These are phyloP conservation scores for Nemotelus pantherinus DNA, from an alignment of 2,888 invertebrate genomes.

Conservation along the genomic window DNA sequence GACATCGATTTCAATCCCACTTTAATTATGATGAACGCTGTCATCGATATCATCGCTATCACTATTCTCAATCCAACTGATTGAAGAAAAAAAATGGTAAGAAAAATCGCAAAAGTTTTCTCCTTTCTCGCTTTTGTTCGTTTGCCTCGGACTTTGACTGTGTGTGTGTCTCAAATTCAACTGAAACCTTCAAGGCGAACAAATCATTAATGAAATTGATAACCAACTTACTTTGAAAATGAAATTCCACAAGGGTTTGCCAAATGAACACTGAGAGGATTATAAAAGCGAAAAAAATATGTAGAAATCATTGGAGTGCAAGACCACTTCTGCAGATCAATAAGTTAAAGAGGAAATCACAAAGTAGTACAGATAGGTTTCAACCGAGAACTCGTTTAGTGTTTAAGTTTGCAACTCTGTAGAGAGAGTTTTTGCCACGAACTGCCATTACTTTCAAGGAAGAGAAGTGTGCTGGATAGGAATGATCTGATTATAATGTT, in stretches of 20 bases:
- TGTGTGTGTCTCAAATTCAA: too few species aligned
- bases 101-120: neutral
- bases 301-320: neutral
- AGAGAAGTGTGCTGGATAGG: too few species aligned
- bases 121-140: neutral
- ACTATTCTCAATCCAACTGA: neutral
- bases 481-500: too few species aligned
- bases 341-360: too few species aligned
- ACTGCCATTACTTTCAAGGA: too few species aligned
- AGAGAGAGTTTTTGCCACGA: too few species aligned
- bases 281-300: neutral
- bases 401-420: too few species aligned
- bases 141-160: too few species aligned
- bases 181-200: neutral
- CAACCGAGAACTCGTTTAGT: too few species aligned
- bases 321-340: too few species aligned
- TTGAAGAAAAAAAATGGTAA: neutral
- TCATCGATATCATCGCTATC: neutral
- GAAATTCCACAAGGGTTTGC: neutral
- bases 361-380: too few species aligned
- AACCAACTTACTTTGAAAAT: slow-evolving; percentile 20
- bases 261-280: neutral
- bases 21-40: neutral
- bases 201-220: slow-evolving; percentile 32
- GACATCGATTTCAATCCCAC: neutral